Evolutionary conservation across 2,888 invertebrate species (phyloP).

Genomic region (Torymus aiolomorphi): DNA sequence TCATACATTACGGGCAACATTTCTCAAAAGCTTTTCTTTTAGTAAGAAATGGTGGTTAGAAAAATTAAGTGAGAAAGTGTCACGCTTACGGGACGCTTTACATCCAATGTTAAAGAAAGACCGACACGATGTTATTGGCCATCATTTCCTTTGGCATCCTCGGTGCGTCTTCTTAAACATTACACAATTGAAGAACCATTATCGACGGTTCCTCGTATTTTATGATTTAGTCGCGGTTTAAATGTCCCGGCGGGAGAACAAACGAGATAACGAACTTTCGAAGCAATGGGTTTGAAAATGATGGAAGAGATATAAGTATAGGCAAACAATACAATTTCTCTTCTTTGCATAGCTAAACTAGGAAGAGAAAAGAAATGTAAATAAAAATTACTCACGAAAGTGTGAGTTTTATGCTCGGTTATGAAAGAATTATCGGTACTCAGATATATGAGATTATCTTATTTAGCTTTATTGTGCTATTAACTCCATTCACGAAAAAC

Average conservation of each 20-base stretch:
- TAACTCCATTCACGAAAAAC: too few species aligned
- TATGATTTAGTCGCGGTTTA: slow-evolving; percentile 2
- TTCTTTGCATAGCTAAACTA: background rate
- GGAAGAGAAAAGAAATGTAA: background rate
- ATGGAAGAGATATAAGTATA: slow-evolving; percentile 1
- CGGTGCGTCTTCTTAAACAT: slow-evolving; percentile 17
- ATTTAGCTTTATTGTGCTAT: too few species aligned
- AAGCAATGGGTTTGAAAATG: slow-evolving; percentile 9
- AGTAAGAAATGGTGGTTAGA: too few species aligned
- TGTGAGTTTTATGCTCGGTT: too few species aligned
- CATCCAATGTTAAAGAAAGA: slow-evolving; percentile 8
- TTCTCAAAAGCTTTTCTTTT: too few species aligned
- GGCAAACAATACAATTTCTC: slow-evolving; percentile 5
- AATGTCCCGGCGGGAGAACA: background rate
- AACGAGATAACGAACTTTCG: slow-evolving; percentile 18
- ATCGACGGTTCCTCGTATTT: background rate
- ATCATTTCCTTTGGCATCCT: slow-evolving; percentile 21
- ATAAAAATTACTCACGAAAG: background rate
- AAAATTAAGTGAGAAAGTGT: background rate
- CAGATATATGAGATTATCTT: too few species aligned
- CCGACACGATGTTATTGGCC: background rate
- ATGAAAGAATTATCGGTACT: too few species aligned
- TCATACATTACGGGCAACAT: too few species aligned
- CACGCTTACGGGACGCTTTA: background rate
- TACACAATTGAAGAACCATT: slow-evolving; percentile 13